phyloP scores from a whole-genome alignment of 92 coral and sea anemone species.

The Palythoa heliodiscus region DNA sequence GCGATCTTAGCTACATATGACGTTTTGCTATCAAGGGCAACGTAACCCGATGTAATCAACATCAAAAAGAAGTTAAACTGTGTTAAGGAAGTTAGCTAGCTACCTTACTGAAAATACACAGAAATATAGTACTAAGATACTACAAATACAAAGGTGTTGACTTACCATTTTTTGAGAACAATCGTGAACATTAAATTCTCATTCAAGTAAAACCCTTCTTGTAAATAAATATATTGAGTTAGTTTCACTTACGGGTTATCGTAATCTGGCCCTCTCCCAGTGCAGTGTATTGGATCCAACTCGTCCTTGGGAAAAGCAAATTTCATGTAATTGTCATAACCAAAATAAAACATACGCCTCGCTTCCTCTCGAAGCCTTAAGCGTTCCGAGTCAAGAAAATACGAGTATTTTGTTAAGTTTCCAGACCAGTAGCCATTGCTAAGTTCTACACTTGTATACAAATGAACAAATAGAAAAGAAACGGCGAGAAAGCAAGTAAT shows the following conservation, averaged over 20 bases:
- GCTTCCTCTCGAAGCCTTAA: slow-evolving; percentile 82
- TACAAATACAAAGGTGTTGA: no score
- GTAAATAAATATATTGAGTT: neutral
- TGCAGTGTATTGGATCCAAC: slow-evolving; percentile 95
- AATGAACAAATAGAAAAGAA: slow-evolving; percentile 9
- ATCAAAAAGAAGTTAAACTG: no score
- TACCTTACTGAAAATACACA: no score
- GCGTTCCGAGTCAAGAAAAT: slow-evolving; percentile 81
- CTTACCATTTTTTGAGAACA: no score
- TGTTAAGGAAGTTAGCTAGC: no score
- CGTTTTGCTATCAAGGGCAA: no score
- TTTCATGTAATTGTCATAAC: slow-evolving; percentile 92
- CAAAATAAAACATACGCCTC: slow-evolving; percentile 88
- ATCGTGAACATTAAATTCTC: no score
- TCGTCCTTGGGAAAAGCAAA: slow-evolving; percentile 97
- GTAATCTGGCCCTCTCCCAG: slow-evolving; percentile 94
- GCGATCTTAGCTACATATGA: no score
- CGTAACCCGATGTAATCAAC: no score
- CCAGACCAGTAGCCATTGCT: slow-evolving; percentile 36
- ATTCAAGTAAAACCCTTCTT: neutral
- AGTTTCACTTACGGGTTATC: slow-evolving; percentile 85
- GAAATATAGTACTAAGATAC: no score
- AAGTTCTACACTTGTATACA: slow-evolving; percentile 7
- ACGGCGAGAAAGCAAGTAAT: neutral
- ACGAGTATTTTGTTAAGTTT: slow-evolving; percentile 61